These are phyloP conservation scores for Pasiphila rectangulata DNA, from an alignment of 2,888 invertebrate species.

Conservation along the genomic window DNA sequence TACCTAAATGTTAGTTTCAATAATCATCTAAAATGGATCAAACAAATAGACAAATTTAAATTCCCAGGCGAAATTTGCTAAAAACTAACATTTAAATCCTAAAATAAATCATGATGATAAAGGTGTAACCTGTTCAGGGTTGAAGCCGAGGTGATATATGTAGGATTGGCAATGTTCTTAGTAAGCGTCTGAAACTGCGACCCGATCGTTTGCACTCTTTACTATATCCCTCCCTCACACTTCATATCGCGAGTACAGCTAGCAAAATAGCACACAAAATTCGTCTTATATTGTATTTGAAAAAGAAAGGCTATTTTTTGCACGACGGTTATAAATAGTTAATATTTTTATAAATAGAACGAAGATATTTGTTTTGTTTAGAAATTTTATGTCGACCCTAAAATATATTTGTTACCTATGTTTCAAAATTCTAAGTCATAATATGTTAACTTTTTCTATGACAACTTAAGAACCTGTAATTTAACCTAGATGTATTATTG, in stretches of 20 bases:
- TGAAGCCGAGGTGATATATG: constrained; percentile 48
- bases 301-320: too few relatives aligned
- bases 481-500: too few relatives aligned
- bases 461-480: too few relatives aligned
- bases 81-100: constrained; percentile 28
- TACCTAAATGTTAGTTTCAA: too few relatives aligned
- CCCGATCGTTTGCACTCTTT: constrained; percentile 78
- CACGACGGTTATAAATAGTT: too few relatives aligned
- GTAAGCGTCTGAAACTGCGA: constrained; percentile 64
- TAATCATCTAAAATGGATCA: not conserved
- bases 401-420: too few relatives aligned
- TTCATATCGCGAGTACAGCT: constrained; percentile 57
- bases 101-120: constrained; percentile 42
- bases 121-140: constrained; percentile 35
- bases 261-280: constrained; percentile 38
- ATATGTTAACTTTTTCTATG: too few relatives aligned
- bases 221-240: constrained; percentile 74
- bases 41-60: not conserved
- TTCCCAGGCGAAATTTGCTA: not conserved
- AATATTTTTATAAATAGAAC: too few relatives aligned
- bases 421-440: too few relatives aligned
- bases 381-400: too few relatives aligned
- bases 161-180: constrained; percentile 67
- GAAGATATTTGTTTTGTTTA: too few relatives aligned
- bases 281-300: too few relatives aligned